Base-by-base conservation (phyloP, 2,113 vertebrate species). In the Stercorarius parasiticus region DNA sequence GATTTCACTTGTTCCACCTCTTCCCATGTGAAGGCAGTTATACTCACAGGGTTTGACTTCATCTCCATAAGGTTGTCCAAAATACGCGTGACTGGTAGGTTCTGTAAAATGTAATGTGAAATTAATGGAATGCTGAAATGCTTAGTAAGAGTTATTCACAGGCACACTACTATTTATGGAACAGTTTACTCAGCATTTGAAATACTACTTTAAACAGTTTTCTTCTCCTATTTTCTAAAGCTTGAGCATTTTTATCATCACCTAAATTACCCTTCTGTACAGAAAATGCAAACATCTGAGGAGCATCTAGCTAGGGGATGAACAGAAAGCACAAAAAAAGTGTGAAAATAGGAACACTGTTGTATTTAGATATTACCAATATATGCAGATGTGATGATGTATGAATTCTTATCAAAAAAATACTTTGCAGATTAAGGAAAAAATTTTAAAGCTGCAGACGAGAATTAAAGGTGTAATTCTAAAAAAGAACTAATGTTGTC, bases 41-140 rank as follows among this genome's bases (percentile, higher is more conserved):
- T 97, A 98, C 98, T 99, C 94, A 99, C 99, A 56, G 99, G 99
- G 92, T 99, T 98, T 72, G 99, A 99, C 95, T 99, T 99, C 98
- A 99, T 99, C 97, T 99, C 99, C 99, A 99, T 99, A 71, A 99
- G 98, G 96, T 98, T 99, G 98, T 99, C 99, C 90, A 99, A 97
- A 95, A 99, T 98, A 74, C 99, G 99, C 49, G 99, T 99, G 73
- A 99, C 99, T 21, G 99, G 99, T 11, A 99, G 98, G 96, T 99
- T 99, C 99, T 99, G 97, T 73, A 96, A 96, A 95, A 97, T 18
- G 96, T 20, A 89, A 86, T 4, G 11, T 55, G 58, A 81, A 80
- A 85, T 43, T 67, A 78, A 45, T 36, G 32, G 59, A 71, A 70
- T 66, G n/a, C 56, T 86, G 53, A 89, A 93, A 65, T 58, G 34